Evolutionary conservation across 2,888 invertebrate genomes (phyloP), one percentile per base, ranked within the genome.

Genomic region (Myopa testacea): DNA sequence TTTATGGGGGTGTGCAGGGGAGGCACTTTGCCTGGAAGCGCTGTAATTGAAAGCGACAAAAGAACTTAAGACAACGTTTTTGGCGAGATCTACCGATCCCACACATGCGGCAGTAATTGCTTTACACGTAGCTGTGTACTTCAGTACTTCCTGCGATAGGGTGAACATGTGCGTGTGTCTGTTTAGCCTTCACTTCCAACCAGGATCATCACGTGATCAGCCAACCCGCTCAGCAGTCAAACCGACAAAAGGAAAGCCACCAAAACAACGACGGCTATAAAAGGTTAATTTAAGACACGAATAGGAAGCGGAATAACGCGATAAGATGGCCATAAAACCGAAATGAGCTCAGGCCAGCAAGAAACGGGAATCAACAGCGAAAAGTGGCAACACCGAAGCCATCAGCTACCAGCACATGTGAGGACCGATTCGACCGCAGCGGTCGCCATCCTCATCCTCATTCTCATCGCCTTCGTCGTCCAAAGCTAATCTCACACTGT

Each of bases 251-350:
- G 37, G 65, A 37, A 74, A 37, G 60, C 14, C 8, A 71, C 6
- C 34, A 63, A 62, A 74, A 37, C n/a, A 74, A 37, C 58, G 50
- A 37, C 69, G 60, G 75, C 75, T 69, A 58, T 69, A 75, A 68
- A 75, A 75, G 75, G 75, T 68, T 75, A 75, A 75, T 75, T 75
- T 75, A 75, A 75, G 68, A 69, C 75, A 75, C 75, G 75, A 75
- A 75, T 68, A 69, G 69, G 68, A 68, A 69, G 68, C 75, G 55
- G 60, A 69, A 69, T 68, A 68, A 68, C 68, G 75, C 75, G 75
- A 75, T 75, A 75, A 75, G 68, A 68, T 58, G 69, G 45, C 65
- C 75, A 75, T 69, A 75, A 75, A 75, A 68, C 73, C 26, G 40
- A 62, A 70, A 73, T 40, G 62, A 38, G 62, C 38, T 14, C 52